A percentile compares a stretch with the other conserved stretches of the same genome.
These are phyloP conservation scores for Sminthurinus aureus DNA, from an alignment of 2,888 invertebrate species.

Conservation along the genomic window DNA sequence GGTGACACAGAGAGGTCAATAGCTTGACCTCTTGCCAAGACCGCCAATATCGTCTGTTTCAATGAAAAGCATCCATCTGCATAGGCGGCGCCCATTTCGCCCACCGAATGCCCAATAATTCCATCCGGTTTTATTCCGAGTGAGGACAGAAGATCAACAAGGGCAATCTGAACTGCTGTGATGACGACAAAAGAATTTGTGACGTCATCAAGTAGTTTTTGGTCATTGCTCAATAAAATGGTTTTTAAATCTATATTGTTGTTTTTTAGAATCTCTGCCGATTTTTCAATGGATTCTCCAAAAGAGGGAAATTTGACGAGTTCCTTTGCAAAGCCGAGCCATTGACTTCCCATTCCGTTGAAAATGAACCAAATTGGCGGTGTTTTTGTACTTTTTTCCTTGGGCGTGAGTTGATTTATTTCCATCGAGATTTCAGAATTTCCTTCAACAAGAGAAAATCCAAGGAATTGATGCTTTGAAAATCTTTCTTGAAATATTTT, in stretches of 20 bases:
- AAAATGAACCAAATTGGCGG: too few species aligned
- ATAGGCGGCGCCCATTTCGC: constrained; percentile 94
- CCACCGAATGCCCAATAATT: constrained; percentile 97
- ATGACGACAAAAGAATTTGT: constrained; percentile 92
- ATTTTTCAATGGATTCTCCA: constrained; percentile 73
- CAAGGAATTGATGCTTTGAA: constrained; percentile 25
- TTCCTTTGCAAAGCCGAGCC: constrained; percentile 70
- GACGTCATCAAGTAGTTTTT: constrained; percentile 83
- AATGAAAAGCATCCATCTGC: too few species aligned
- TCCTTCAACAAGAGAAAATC: constrained; percentile 15
- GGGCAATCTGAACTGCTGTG: constrained; percentile 81
- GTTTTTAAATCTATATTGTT: constrained; percentile 82
- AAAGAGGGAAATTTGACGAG: constrained; percentile 67
- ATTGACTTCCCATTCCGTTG: too few species aligned
- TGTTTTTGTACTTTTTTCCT: too few species aligned
- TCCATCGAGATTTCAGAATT: not conserved
- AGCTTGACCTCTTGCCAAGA: constrained; percentile 70
- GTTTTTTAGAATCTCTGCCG: constrained; percentile 77
- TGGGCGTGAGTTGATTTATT: not conserved
- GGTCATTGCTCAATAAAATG: constrained; percentile 77
- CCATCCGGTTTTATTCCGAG: too few species aligned
- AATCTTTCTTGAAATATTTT: constrained; percentile 23
- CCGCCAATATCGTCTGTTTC: constrained; percentile 91
- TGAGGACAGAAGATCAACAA: constrained; percentile 86
- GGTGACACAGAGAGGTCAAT: constrained; percentile 77